A percentile compares a stretch with the other conserved stretches of the same genome.
These are phyloP conservation scores for Ochropleura plecta DNA, from an alignment of 2,888 invertebrate species.

Conservation along the genomic window DNA sequence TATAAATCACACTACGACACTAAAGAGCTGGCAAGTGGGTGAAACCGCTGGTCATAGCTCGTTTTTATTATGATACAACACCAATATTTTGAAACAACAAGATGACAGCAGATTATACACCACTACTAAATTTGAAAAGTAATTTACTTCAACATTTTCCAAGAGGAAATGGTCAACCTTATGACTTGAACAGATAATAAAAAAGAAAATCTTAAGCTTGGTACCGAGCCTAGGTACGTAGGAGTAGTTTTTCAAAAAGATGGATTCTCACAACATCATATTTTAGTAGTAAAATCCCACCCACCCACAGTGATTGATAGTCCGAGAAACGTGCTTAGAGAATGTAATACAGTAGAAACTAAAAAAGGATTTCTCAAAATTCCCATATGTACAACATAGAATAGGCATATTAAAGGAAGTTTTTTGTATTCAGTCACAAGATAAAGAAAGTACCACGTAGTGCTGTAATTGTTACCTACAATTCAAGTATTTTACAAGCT, in stretches of 20 bases:
- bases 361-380: conserved; percentile 29
- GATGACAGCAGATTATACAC: background rate
- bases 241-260: background rate
- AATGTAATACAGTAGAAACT: conserved; percentile 9
- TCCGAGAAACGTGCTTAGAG: conserved; percentile 28
- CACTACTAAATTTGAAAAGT: background rate
- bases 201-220: background rate
- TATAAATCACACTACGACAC: no score
- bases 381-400: conserved; percentile 6
- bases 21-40: no score
- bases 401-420: background rate
- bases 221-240: background rate
- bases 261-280: conserved; percentile 9
- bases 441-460: background rate
- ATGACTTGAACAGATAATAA: background rate
- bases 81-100: background rate
- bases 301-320: conserved; percentile 34
- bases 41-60: no score
- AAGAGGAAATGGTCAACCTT: background rate
- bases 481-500: conserved; percentile 5
- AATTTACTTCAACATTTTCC: background rate
- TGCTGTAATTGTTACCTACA: conserved; percentile 1
- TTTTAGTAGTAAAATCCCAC: conserved; percentile 11
- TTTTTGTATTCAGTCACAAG: background rate
- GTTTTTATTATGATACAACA: no score